A percentile compares a stretch with the other conserved stretches of the same genome.
Conservation (phyloP, 1,140 invertebrate genomes). For the Drosophila dunni region DNA sequence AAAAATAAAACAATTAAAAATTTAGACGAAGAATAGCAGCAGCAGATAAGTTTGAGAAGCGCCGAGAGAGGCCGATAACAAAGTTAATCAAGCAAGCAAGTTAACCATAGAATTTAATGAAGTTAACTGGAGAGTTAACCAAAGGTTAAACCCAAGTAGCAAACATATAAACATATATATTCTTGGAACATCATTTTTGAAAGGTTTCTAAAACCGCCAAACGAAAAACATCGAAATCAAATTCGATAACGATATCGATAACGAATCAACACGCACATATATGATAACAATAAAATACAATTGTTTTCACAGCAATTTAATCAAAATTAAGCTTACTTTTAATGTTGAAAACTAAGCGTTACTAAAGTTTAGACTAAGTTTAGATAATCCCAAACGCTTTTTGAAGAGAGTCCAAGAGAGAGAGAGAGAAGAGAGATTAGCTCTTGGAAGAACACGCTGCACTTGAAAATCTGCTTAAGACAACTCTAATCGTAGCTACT, state of each 20-base stretch:
- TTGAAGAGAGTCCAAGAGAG: constrained; percentile 4
- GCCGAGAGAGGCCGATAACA: constrained; percentile 28
- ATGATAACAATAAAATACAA: constrained; percentile 42
- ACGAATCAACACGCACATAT: constrained; percentile 49
- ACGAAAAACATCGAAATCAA: constrained; percentile 26
- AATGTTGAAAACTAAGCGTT: constrained; percentile 7
- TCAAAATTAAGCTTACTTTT: constrained; percentile 41
- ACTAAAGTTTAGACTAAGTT: constrained; percentile 19
- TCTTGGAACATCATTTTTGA: constrained; percentile 65
- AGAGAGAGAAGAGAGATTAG: constrained; percentile 10
- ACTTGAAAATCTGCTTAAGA: constrained; percentile 34
- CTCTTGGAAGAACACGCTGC: constrained; percentile 37
- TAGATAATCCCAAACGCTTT: constrained; percentile 33
- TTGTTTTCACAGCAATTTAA: constrained; percentile 38
- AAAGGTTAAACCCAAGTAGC: constrained; percentile 28
- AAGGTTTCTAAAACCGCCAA: constrained; percentile 63
- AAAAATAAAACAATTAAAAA: constrained; percentile 56
- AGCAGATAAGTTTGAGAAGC: constrained; percentile 37
- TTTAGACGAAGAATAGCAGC: constrained; percentile 40
- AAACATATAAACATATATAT: constrained; percentile 60
- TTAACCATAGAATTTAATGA: constrained; percentile 22
- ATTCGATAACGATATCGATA: constrained; percentile 26
- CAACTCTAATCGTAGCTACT: constrained; percentile 21
- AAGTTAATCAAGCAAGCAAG: constrained; percentile 9
- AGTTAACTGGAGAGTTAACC: constrained; percentile 23